A percentile compares a stretch with the other conserved stretches of the same genome.
Conservation (phyloP, 2,888 invertebrate genomes). For the Bombylius discolor region DNA sequence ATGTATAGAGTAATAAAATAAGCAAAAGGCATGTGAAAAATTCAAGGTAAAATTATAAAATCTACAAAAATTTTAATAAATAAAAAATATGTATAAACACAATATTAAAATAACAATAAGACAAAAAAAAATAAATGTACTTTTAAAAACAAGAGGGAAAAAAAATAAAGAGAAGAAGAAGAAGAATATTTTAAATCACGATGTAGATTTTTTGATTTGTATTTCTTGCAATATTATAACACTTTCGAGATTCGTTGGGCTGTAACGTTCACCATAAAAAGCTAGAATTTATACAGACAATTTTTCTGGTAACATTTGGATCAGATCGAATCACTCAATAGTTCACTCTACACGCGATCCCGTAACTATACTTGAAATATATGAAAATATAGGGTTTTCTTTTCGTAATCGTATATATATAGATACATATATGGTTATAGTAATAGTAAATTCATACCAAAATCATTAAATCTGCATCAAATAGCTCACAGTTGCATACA, state of each 20-base stretch:
- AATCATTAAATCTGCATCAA: constrained; percentile 3
- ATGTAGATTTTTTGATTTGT: constrained; percentile 7
- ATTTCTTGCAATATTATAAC: constrained; percentile 29
- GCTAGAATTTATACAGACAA: no score
- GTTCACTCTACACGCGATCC: constrained; percentile 7
- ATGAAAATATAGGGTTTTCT: no score
- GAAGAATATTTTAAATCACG: constrained; percentile 8
- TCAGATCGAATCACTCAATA: constrained; percentile 8
- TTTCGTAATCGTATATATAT: no score
- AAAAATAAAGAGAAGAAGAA: constrained; percentile 4
- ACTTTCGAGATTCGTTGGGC: constrained; percentile 37
- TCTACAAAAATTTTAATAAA: no score
- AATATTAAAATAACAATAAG: no score
- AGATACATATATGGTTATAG: no score
- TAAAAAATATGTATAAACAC: no score
- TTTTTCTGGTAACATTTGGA: constrained; percentile 1
- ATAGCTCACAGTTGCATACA: constrained; percentile 7
- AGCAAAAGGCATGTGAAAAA: no score
- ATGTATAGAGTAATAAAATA: no score
- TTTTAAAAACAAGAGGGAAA: not conserved
- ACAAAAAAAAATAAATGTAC: no score
- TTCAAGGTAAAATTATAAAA: no score
- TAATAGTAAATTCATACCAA: not conserved
- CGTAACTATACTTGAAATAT: not conserved
- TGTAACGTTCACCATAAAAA: constrained; percentile 7